Evolutionary conservation across 2,113 vertebrate species (phyloP).

Genomic region (Casuarius casuarius): DNA sequence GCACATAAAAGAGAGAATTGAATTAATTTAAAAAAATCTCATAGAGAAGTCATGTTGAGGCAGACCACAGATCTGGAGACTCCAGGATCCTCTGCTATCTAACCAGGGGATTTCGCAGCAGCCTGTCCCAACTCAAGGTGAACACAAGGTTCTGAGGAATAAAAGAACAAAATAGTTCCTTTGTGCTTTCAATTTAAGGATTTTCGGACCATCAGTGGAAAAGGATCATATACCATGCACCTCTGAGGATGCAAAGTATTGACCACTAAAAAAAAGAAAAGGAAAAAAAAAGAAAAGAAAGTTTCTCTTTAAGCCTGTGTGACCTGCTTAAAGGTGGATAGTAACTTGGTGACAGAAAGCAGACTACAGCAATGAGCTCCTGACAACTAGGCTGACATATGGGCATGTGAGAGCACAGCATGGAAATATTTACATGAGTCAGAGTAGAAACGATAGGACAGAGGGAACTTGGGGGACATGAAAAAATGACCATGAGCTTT

Average conservation of each 20-base stretch:
- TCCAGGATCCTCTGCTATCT: neutral
- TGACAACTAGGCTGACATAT: neutral
- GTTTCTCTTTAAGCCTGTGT: neutral
- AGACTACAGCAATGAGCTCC: neutral
- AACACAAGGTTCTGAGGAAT: neutral
- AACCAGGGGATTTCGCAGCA: neutral
- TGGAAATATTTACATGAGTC: neutral
- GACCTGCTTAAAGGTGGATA: neutral
- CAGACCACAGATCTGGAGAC: neutral
- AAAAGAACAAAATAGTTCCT: neutral
- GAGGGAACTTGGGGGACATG: accelerated
- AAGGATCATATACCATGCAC: accelerated
- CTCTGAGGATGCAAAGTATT: neutral
- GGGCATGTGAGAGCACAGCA: neutral
- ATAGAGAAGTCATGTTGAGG: neutral
- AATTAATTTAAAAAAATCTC: neutral
- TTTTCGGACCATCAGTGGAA: neutral
- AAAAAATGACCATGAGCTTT: neutral
- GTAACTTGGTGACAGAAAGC: neutral
- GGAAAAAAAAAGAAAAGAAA: neutral
- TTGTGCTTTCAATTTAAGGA: neutral
- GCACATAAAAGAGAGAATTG: neutral
- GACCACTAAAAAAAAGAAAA: neutral
- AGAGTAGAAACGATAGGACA: neutral
- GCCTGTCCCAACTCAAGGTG: neutral